Base-by-base conservation (phyloP, 2,888 invertebrate species). In the Carcina quercana region DNA sequence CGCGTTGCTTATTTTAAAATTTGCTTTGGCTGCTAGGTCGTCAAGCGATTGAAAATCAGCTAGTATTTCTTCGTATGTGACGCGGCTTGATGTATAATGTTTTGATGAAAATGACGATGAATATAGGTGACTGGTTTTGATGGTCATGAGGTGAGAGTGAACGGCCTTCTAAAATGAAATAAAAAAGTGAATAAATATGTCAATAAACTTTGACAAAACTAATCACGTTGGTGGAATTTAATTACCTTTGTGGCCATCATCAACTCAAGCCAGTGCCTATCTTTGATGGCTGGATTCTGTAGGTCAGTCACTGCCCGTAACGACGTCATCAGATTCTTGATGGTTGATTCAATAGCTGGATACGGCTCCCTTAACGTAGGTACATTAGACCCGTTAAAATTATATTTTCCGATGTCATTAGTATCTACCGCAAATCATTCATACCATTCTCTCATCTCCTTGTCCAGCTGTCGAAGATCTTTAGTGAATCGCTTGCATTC, bases 311-410 rank as follows among this genome's bases (percentile, higher is more conserved):
- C 94, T 1, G 97, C 96, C 64, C 95, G 86, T 42, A 97, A 72
- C 0, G 97, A 96, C 0, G 97, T 96, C 86, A 97, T 88, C 86
- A 97, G 91, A 70, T 97, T 97, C 78, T 94, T 95, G 14, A 97
- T 90, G 3, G 89, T 89, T 3, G 86, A 88, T 69, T 97, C 97
- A 42, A 94, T 86, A 13, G 89, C 87, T n/a, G 85, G 56, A 63
- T 92, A 97, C 2, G 95, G 90, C 37, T 94, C 91, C 93, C 93
- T 85, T 14, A 12, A 19, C 13, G 21, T n/a, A 21, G 10, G 7
- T 17, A 17, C 17, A 17, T 17, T 17, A 17, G 17, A 17, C 5
- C 5, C 7, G 5, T 17, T 17, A 17, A 17, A 17, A 5, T 17
- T 17, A 17, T 17, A 7, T 5, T 7, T 5, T 17, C 17, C 17